Evolutionary conservation across 2,888 invertebrate genomes (phyloP).

Genomic region (Anaspis maculata): DNA sequence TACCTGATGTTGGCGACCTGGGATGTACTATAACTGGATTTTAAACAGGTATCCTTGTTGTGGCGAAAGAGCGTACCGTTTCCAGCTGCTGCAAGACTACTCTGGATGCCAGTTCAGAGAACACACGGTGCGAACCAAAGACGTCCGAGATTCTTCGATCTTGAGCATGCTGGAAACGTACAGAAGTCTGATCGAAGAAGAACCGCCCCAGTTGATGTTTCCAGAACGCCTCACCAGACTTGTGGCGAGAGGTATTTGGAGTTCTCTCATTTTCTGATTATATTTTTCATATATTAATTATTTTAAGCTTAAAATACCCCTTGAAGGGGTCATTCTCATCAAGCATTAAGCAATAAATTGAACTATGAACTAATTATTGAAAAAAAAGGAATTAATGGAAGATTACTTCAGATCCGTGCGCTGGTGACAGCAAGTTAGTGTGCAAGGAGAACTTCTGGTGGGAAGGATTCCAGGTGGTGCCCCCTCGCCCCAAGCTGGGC

Average conservation of each 20-base stretch:
- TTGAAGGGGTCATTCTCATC: too few relatives aligned
- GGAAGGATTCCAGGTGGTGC: constrained; percentile 60
- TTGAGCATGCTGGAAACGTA: constrained; percentile 51
- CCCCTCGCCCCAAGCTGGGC: constrained; percentile 54
- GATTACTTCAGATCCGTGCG: too few relatives aligned
- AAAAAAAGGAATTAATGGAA: too few relatives aligned
- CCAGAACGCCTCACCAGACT: constrained; percentile 60
- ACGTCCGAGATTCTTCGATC: constrained; percentile 59
- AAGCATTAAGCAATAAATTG: too few relatives aligned
- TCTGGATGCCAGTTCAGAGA: constrained; percentile 65
- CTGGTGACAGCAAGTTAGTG: constrained; percentile 44
- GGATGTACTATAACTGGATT: too few relatives aligned
- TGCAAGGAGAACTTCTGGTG: constrained; percentile 66
- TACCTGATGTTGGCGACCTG: too few relatives aligned
- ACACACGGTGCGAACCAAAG: constrained; percentile 61
- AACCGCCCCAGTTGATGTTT: constrained; percentile 59
- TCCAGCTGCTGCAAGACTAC: constrained; percentile 60
- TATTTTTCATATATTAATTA: background rate
- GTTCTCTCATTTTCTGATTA: constrained; percentile 5
- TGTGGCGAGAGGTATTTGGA: constrained; percentile 48
- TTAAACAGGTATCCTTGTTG: constrained; percentile 73
- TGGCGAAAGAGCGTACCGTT: constrained; percentile 72
- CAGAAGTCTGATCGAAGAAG: constrained; percentile 53
- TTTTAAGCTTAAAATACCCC: too few relatives aligned
- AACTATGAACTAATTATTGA: too few relatives aligned